phyloP scores from a whole-genome alignment of 2,797 vertebrate species.

The Xiphophorus birchmanni region DNA sequence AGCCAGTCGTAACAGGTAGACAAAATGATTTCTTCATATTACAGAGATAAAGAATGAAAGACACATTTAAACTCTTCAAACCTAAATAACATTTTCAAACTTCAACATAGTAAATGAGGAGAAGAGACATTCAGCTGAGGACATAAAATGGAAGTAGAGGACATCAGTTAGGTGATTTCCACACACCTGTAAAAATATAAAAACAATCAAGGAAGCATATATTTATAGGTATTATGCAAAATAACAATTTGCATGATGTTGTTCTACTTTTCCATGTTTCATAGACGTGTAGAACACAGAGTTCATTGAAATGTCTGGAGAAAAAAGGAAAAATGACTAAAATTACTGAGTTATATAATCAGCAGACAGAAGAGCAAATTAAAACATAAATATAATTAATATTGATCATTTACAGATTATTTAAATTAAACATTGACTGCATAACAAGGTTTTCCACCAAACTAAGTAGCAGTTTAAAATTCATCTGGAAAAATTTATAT shows the following conservation, averaged over 20 bases:
- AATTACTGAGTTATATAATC: not conserved
- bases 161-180: not conserved
- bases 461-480: not conserved
- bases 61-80: too few species aligned
- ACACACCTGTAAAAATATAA: not conserved
- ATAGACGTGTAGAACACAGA: too few species aligned
- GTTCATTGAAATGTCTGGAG: not conserved
- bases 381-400: too few species aligned
- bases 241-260: not conserved
- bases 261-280: too few species aligned
- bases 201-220: not conserved
- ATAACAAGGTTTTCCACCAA: not conserved
- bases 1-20: too few species aligned
- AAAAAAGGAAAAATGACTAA: not conserved
- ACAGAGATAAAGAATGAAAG: too few species aligned
- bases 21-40: too few species aligned
- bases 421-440: fast-evolving
- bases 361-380: not conserved
- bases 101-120: not conserved
- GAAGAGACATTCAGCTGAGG: not conserved
- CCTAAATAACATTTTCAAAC: too few species aligned
- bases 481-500: not conserved
- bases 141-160: too few species aligned
- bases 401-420: not conserved
- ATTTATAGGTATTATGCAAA: not conserved